These are phyloP conservation scores for Phrynocephalus forsythii DNA, from an alignment of 2,797 vertebrate genomes.

Conservation along the genomic window DNA sequence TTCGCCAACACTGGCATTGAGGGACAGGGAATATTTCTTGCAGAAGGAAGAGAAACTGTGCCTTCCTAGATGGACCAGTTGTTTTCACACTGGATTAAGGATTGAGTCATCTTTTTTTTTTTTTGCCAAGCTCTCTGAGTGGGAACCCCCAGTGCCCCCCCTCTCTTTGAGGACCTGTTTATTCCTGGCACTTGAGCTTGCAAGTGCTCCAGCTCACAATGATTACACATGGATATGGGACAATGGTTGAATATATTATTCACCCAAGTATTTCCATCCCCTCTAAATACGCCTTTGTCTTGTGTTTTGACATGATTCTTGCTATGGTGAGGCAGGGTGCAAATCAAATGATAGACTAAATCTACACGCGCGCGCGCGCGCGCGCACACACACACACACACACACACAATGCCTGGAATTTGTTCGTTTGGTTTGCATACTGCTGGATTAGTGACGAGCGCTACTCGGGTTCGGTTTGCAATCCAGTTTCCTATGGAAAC, in stretches of 20 bases:
- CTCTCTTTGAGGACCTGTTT: not conserved
- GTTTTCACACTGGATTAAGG: not conserved
- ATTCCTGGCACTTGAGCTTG: not conserved
- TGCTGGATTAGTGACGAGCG: too few species aligned
- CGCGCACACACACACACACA: too few species aligned
- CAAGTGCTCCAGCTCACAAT: not conserved
- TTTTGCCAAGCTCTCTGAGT: not conserved
- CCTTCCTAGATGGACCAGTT: too few species aligned
- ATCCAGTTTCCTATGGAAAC: not conserved
- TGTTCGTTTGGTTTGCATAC: too few species aligned
- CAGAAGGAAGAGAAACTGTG: not conserved
- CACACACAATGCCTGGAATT: too few species aligned
- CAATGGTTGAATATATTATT: not conserved
- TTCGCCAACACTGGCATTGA: too few species aligned
- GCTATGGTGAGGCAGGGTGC: not conserved
- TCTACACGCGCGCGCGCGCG: not conserved
- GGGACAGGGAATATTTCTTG: not conserved
- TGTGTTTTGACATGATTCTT: not conserved
- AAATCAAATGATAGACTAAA: slow-evolving; percentile 5
- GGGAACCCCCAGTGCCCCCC: not conserved
- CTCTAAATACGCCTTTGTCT: not conserved
- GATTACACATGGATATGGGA: not conserved
- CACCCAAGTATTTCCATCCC: not conserved
- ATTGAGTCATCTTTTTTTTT: not conserved
- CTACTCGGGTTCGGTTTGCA: too few species aligned